Base-by-base conservation (phyloP, 2,888 invertebrate genomes). In the Stenichneumon culpator region DNA sequence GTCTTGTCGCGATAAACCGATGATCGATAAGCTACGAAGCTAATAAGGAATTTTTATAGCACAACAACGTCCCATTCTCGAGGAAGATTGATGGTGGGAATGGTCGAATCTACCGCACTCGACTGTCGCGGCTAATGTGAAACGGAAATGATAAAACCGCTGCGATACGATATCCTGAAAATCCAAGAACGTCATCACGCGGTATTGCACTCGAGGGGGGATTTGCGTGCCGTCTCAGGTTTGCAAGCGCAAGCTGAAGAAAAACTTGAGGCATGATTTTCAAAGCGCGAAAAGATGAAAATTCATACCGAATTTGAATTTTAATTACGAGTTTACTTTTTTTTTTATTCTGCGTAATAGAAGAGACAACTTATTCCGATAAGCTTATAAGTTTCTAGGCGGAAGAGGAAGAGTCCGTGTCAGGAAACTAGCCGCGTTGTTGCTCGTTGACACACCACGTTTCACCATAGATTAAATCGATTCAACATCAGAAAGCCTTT, bases 81-180 rank as follows among this genome's bases (percentile, higher is more conserved):
- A 68, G 54, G 16, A 60, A 67, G 73, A 78, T 47, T 4, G 6
- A 5, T 32, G 6, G 32, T 32, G 32, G 6, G 0, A 32, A 28
- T 25, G 22, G 25, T 28, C 4, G 14, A 25, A 25, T 28, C 22
- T 60, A 16, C 9, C 28, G 6, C 14, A 28, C 60, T 60, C 19
- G 25, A 83, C 32, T 32, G 32, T 32, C 32, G 32, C 6, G 6
- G 32, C 32, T 32, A 6, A 32, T 32, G 32, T 5, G 32, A 32
- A 32, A 32, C 32, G 32, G 32, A 32, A 32, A 32, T 5, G 32
- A 32, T 5, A 32, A 32, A 83, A 65, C 69, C 19, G 47, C 32
- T n/a, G 74, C 54, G 75, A 75, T 80, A 65, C 44, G 75, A 72
- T 80, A 80, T 84, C 75, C 83, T 65, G 69, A 80, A 77, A 84